These are phyloP conservation scores for Mystacornis crossleyi DNA, from an alignment of 2,113 vertebrate species.

Conservation along the genomic window DNA sequence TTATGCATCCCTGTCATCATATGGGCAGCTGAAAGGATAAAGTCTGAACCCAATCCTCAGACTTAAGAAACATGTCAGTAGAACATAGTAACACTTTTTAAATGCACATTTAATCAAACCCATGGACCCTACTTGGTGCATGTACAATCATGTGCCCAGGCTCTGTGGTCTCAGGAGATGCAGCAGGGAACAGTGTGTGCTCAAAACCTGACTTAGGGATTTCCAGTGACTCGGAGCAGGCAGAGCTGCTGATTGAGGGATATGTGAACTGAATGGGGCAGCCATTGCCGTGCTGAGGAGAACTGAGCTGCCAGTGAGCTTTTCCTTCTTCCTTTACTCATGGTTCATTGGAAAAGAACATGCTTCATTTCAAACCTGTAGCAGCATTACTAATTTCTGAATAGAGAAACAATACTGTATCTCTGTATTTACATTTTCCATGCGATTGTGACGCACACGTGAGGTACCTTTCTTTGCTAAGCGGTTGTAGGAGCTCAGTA, in stretches of 20 bases:
- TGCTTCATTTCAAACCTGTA: slow-evolving; percentile 5
- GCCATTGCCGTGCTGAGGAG: neutral
- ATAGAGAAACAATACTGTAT: neutral
- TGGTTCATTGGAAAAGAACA: neutral
- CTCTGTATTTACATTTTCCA: neutral
- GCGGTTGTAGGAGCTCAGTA: neutral
- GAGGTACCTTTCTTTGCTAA: neutral
- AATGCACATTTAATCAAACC: neutral
- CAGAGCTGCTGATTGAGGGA: neutral
- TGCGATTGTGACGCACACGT: neutral
- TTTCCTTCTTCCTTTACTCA: neutral
- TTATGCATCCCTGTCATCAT: neutral
- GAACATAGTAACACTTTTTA: neutral
- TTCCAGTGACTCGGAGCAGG: neutral
- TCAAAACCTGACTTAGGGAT: neutral
- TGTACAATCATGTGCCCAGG: fast-evolving
- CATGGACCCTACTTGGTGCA: neutral
- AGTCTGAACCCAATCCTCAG: neutral
- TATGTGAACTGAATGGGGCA: neutral
- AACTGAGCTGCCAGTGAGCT: neutral
- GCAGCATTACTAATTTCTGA: neutral
- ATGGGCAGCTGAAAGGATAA: neutral
- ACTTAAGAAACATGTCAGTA: neutral
- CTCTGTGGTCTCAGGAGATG: neutral
- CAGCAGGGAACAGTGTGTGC: neutral